Conservation (phyloP, 2,113 vertebrate species). For the Rhinolophus ferrumequinum region DNA sequence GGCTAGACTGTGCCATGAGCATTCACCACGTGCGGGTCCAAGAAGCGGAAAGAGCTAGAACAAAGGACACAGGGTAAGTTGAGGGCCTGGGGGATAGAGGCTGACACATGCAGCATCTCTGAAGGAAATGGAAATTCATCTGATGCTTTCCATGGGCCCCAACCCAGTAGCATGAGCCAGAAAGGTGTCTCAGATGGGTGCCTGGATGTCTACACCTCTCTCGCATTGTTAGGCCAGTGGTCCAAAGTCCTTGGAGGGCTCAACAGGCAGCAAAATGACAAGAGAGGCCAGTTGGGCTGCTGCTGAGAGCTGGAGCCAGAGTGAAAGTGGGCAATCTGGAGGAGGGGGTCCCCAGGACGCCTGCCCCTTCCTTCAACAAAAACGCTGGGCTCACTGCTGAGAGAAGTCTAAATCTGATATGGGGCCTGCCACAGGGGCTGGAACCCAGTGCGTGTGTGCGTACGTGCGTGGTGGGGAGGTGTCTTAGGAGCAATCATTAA, state of each 20-base stretch:
- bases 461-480: rapidly evolving
- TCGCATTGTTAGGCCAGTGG: too few species aligned
- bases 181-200: background rate
- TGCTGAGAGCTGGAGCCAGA: background rate
- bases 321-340: background rate
- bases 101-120: background rate
- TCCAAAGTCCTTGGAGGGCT: background rate
- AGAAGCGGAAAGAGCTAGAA: background rate
- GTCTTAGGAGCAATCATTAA: background rate
- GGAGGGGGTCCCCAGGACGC: background rate
- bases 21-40: background rate
- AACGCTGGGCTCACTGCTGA: background rate
- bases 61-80: background rate
- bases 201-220: rapidly evolving
- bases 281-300: background rate
- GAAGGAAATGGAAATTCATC: background rate
- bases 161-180: background rate
- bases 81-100: background rate
- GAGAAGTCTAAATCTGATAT: background rate
- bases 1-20: background rate
- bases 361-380: background rate
- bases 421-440: background rate
- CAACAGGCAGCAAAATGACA: background rate
- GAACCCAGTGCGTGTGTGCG: background rate
- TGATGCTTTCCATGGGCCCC: background rate